Percentiles rank a stretch among this genome's conserved stretches.
Conservation (phyloP, 2,888 invertebrate genomes). For the Phaonia tiefii region DNA sequence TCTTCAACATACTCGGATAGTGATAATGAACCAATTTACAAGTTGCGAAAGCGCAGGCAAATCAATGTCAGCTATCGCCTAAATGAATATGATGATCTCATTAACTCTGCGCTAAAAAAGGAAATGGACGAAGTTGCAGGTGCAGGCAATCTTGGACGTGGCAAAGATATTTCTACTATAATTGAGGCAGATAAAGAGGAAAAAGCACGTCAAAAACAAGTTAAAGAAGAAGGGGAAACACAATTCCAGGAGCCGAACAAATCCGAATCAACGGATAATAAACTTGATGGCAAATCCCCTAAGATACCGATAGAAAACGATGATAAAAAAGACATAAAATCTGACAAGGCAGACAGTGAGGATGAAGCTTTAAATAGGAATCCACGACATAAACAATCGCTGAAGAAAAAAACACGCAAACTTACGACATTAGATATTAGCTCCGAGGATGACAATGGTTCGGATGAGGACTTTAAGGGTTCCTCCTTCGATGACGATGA, state of each 20-base stretch:
- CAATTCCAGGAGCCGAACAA: conserved; percentile 70
- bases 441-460: conserved; percentile 88
- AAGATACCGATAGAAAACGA: conserved; percentile 65
- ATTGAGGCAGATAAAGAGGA: conserved; percentile 89
- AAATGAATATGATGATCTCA: conserved; percentile 97
- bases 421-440: conserved; percentile 91
- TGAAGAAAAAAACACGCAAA: conserved; percentile 86
- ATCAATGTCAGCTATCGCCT: conserved; percentile 92
- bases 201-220: conserved; percentile 77
- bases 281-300: conserved; percentile 66
- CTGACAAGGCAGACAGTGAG: conserved; percentile 65
- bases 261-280: conserved; percentile 69
- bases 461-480: conserved; percentile 94
- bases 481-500: conserved; percentile 82
- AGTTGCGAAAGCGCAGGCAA: conserved; percentile 89
- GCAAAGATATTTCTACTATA: conserved; percentile 96
- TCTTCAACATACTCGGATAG: conserved; percentile 74
- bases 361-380: conserved; percentile 76
- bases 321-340: conserved; percentile 63
- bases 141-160: conserved; percentile 90
- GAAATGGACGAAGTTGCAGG: conserved; percentile 89
- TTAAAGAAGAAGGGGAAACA: conserved; percentile 70
- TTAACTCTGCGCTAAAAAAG: conserved; percentile 92
- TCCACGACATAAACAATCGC: conserved; percentile 72
- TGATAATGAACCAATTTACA: conserved; percentile 90